Conservation (phyloP, 2,797 vertebrate species). For the Tympanoctomys barrerae region DNA sequence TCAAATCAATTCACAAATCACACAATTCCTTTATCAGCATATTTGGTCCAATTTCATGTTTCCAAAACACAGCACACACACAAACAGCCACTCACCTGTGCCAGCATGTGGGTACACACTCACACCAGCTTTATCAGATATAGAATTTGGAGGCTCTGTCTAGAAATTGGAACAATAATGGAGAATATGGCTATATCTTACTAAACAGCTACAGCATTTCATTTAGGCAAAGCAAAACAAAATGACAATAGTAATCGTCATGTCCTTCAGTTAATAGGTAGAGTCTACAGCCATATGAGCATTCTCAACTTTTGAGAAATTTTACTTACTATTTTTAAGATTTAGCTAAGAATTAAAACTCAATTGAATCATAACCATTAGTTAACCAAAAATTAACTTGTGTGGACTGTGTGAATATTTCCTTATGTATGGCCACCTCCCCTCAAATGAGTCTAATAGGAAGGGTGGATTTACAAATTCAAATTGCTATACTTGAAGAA, state of each 20-base stretch:
- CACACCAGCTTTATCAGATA: not conserved
- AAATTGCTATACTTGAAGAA: constrained; percentile 41
- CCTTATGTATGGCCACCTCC: constrained; percentile 5
- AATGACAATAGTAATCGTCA: not conserved
- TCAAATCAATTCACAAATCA: constrained; percentile 41
- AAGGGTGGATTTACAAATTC: constrained; percentile 40
- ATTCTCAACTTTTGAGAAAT: constrained; percentile 19
- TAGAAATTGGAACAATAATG: not conserved
- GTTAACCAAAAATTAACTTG: constrained; percentile 21
- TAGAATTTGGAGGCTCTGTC: not conserved
- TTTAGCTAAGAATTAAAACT: constrained; percentile 8
- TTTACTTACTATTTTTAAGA: not conserved
- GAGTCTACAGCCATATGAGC: not conserved
- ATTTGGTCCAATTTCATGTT: not conserved
- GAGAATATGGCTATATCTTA: not conserved
- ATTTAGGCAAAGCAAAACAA: not conserved
- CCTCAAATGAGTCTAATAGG: constrained; percentile 9
- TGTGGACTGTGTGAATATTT: not conserved
- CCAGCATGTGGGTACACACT: not conserved
- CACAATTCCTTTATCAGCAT: constrained; percentile 25
- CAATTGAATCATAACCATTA: not conserved
- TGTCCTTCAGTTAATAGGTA: not conserved
- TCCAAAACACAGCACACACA: not conserved
- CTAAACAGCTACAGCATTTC: constrained; percentile 19
- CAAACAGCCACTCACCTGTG: not conserved